Evolutionary conservation across 2,888 invertebrate genomes (phyloP), one percentile per base, ranked within the genome.

Genomic region (Theretra japonica): DNA sequence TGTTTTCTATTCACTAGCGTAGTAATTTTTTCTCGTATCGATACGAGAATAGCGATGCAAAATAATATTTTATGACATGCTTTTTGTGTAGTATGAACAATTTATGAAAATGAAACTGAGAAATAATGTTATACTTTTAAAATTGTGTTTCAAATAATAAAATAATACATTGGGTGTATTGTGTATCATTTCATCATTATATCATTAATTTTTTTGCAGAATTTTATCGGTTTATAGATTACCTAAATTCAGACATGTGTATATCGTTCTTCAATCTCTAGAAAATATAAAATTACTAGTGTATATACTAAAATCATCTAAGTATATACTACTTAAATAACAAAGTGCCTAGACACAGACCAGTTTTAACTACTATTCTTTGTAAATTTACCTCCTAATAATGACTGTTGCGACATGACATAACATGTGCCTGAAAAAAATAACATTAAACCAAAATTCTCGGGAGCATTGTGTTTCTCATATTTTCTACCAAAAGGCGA

Each of bases 401-500:
- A 17, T 57, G 25, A 30, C 17, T 60, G 30, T 60, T 60, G 59
- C 59, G 59, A 60, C 59, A 60, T 60, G n/a, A 60, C 53, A 6
- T 53, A 19, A 53, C 19, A 30, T 28, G 33, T 25, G 25, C 6
- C 8, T 58, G 23, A 23, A 58, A 23, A 8, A 25, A 1, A 25
- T 2, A 58, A 17, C 6, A 58, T 11, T 21, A 0, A 57, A 57
- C 8, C 5, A 57, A 57, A 23, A 8, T 57, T 21, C 7, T 23
- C 11, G 58, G 58, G 25, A 58, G 58, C 58, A 58, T 25, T 25
- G 25, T 58, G 25, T 58, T 25, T 17, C 5, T 23, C 8, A 25
- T 25, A 4, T 58, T 15, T 17, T 58, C 5, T 5, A 23, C 17
- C 5, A 25, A 11, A 41, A 53, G 53, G 4, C n/a, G 17, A n/a